phyloP scores from a whole-genome alignment of 2,797 vertebrate species.

The Hylomyscus alleni region DNA sequence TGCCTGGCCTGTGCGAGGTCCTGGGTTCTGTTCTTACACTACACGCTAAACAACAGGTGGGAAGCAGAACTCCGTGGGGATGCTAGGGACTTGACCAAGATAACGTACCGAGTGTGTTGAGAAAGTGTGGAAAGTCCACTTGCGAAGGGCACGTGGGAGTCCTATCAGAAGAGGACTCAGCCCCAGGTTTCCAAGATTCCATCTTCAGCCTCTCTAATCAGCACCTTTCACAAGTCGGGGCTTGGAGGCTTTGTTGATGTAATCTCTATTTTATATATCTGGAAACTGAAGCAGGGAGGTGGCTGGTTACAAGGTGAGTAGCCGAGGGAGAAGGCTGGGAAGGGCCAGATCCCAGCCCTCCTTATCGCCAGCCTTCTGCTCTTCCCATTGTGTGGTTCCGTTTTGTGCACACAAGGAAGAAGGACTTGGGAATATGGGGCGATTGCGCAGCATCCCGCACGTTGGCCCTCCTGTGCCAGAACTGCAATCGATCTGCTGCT shows the following conservation, averaged over 20 bases:
- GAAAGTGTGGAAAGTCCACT: neutral
- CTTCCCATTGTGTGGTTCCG: neutral
- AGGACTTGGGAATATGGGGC: neutral
- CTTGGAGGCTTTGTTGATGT: neutral
- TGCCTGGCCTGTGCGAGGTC: neutral
- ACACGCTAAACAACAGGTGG: neutral
- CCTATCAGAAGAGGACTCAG: neutral
- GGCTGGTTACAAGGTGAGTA: neutral
- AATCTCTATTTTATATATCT: neutral
- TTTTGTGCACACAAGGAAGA: neutral
- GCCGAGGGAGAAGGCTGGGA: neutral
- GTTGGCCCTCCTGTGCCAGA: neutral
- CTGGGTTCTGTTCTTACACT: neutral
- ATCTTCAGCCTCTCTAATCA: neutral
- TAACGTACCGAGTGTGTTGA: neutral
- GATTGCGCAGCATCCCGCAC: neutral
- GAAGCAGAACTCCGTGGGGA: conserved; percentile 15
- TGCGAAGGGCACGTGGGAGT: neutral
- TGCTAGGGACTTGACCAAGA: neutral
- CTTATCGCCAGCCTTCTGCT: neutral
- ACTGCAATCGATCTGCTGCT: neutral
- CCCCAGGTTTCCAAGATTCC: neutral
- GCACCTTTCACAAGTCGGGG: conserved; percentile 9
- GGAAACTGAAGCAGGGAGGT: conserved; percentile 15
- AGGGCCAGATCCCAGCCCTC: neutral